These are phyloP conservation scores for Sciurus niger DNA, from an alignment of 2,113 vertebrate genomes.

Conservation along the genomic window DNA sequence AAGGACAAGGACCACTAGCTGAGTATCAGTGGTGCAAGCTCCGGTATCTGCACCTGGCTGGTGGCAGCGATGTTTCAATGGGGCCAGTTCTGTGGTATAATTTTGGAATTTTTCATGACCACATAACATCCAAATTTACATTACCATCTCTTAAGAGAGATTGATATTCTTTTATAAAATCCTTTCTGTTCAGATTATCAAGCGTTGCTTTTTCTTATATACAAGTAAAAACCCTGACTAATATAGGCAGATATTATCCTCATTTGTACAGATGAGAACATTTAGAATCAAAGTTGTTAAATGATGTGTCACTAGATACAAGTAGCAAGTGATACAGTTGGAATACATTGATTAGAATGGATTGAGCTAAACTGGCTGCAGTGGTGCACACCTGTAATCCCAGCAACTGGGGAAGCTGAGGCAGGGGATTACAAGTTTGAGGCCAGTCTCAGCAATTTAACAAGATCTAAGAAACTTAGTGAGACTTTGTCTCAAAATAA, in stretches of 20 bases:
- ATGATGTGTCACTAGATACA: background rate
- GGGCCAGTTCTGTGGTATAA: background rate
- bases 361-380: background rate
- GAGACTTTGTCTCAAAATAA: no score
- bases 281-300: constrained; percentile 27
- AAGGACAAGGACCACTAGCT: background rate
- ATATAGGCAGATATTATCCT: background rate
- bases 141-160: background rate
- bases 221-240: background rate
- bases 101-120: background rate
- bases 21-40: accelerated
- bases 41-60: background rate
- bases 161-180: background rate
- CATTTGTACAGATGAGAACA: background rate
- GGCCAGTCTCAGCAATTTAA: no score
- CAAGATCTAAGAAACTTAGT: no score
- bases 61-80: background rate
- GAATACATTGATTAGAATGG: background rate
- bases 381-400: no score
- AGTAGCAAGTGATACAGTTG: background rate
- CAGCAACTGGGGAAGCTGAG: no score
- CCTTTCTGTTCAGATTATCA: background rate
- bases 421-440: no score
- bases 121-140: background rate
- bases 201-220: background rate